Evolutionary conservation across 2,113 vertebrate genomes (phyloP), one percentile per base, ranked within the genome.

Genomic region (Neotoma lepida): DNA sequence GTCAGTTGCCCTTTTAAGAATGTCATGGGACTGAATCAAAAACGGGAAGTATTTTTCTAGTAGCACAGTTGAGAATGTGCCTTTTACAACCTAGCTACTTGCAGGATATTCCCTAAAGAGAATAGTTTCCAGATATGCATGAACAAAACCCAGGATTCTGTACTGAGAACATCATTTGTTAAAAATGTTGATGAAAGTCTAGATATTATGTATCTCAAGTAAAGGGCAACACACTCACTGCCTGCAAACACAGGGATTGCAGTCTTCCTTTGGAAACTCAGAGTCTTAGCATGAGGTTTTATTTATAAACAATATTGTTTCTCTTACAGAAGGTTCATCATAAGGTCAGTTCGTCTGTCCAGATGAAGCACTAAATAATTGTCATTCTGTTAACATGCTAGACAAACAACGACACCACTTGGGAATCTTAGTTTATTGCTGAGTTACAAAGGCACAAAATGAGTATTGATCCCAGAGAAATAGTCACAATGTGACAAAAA

Each of bases 61-160:
- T 68, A 88, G 88, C 28, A 81, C 61, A n/a, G 61, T 89, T 81
- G 76, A 95, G 76, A 91, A 89, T 92, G 82, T 90, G 12, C 26
- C 56, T 95, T 94, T 94, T 93, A 76, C 51, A 82, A 86, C 64
- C 51, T 90, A 28, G 46, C n/a, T 91, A n/a, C 13, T 94, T 58
- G 28, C 88, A 89, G 46, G 58, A 94, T 94, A 93, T 68, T 95
- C 81, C 71, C 66, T 93, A 82, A 95, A 56, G 58, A 95, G 70
- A 95, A 88, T 86, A 90, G 94, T 95, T 97, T 97, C 58, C 66
- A 92, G 95, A 96, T 96, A 97, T 92, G 95, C 93, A 95, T 96
- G 96, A 97, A 89, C 95, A 96, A 97, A 97, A 93, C 80, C 74
- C 87, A 97, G 93, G 91, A 90, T 97, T 96, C 91, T 96, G 87